A percentile compares a stretch with the other conserved stretches of the same genome.
Conservation (phyloP, 2,888 invertebrate species). For the Ellobium chinense region DNA sequence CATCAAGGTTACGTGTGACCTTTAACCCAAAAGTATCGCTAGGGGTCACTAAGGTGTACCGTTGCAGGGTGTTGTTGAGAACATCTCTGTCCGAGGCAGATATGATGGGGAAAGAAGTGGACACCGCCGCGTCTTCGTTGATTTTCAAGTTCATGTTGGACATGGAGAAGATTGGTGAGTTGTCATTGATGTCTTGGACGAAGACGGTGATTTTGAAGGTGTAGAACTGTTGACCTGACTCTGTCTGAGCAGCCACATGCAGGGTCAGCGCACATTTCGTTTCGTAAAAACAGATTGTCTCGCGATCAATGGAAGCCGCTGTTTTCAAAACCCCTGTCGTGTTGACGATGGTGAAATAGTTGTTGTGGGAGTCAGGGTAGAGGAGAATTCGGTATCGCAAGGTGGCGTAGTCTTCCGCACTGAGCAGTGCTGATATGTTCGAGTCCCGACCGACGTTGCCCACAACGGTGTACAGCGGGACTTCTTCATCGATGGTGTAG, state of each 20-base stretch:
- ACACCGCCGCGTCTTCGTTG: conserved; percentile 42
- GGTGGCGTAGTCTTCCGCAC: conserved; percentile 17
- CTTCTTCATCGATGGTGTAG: conserved; percentile 34
- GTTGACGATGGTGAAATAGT: conserved; percentile 39
- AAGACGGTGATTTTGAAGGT: conserved; percentile 46
- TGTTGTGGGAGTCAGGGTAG: conserved; percentile 34
- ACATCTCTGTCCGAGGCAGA: conserved; percentile 48
- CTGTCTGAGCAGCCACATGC: conserved; percentile 47
- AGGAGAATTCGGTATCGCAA: conserved; percentile 37
- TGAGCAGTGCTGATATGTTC: conserved; percentile 33
- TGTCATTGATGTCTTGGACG: conserved; percentile 49
- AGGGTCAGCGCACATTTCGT: conserved; percentile 40
- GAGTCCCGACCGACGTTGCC: conserved; percentile 35
- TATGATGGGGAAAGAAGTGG: conserved; percentile 26
- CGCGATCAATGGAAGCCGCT: conserved; percentile 41
- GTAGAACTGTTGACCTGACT: conserved; percentile 47
- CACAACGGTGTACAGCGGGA: not conserved
- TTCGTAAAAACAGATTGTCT: conserved; percentile 43
- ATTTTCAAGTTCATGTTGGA: conserved; percentile 36
- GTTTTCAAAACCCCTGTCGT: conserved; percentile 43
- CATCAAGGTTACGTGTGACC: conserved; percentile 47
- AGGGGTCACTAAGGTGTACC: conserved; percentile 7
- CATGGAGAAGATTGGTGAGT: conserved; percentile 47
- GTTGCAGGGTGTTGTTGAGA: conserved; percentile 42
- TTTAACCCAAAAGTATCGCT: conserved; percentile 37